These are phyloP conservation scores for Capreolus pygargus DNA, from an alignment of 2,113 vertebrate genomes.

Conservation along the genomic window DNA sequence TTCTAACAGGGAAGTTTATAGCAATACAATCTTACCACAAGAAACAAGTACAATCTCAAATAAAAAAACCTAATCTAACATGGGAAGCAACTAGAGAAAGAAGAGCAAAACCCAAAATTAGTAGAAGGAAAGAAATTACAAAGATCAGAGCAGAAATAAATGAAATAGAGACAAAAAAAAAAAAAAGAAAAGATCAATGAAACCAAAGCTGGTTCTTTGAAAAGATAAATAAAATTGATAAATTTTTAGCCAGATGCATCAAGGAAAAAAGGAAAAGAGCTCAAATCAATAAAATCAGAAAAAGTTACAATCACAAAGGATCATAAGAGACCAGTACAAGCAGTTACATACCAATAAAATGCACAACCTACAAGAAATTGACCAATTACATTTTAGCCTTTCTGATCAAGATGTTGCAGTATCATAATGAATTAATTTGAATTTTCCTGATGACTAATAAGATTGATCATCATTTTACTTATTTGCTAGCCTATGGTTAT, in stretches of 20 bases:
- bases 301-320: background rate
- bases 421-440: background rate
- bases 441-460: background rate
- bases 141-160: background rate
- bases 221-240: background rate
- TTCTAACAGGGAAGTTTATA: background rate
- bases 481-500: background rate
- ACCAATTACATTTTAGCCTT: background rate
- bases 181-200: background rate
- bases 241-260: background rate
- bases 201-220: background rate
- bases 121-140: background rate
- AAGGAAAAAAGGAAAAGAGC: background rate
- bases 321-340: background rate
- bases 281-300: background rate
- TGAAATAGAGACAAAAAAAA: background rate
- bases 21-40: background rate
- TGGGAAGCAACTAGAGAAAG: background rate
- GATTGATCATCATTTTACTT: background rate
- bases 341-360: background rate
- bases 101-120: background rate
- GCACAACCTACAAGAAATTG: background rate
- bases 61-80: background rate
- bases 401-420: background rate
- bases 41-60: background rate